Evolutionary conservation across 2,113 vertebrate genomes (phyloP), one percentile per base, ranked within the genome.

Genomic region (Anolis carolinensis): DNA sequence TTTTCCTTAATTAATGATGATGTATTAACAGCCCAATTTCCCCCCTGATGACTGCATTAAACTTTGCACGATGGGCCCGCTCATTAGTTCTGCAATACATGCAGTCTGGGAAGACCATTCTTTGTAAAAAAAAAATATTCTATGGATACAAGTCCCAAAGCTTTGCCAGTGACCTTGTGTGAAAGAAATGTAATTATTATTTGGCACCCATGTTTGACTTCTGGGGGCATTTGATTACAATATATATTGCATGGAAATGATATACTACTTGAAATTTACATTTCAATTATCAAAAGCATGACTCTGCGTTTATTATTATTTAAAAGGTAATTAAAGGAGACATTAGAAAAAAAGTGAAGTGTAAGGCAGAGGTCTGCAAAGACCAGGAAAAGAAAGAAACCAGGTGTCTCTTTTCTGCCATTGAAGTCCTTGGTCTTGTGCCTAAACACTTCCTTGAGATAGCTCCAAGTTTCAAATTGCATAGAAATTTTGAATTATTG

Each of bases 281-380:
- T 91, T 91, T 89, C 77, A 90, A 83, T 92, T 89, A 92, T 76
- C 83, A 25, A 32, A 73, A 86, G 86, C 88, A 92, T 94, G 91
- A 88, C 88, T 91, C 77, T 59, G 90, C 86, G 32, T 67, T 90
- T 92, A 87, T 91, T 84, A 86, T 90, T 84, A 84, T 75, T 70
- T 39, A 83, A 91, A 88, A 91, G 82, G 39, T 65, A 88, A 88
- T 91, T 90, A 81, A 14, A 89, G 89, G 73, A 87, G 44, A 83
- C 92, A 83, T 34, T 92, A 75, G 88, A n/a, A n/a, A 73, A 83
- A 65, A 86, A 87, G 52, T 89, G 91, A 87, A 78, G 44, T 44
- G 70, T 84, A 75, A 70, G 48, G 76, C 34, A 76, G 62, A 75
- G 52, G 59, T 74, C 68, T 74, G 68, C 11, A 70, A 68, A 84